phyloP scores from a whole-genome alignment of 2,888 invertebrate genomes.

The Dicranocentrus wangi region DNA sequence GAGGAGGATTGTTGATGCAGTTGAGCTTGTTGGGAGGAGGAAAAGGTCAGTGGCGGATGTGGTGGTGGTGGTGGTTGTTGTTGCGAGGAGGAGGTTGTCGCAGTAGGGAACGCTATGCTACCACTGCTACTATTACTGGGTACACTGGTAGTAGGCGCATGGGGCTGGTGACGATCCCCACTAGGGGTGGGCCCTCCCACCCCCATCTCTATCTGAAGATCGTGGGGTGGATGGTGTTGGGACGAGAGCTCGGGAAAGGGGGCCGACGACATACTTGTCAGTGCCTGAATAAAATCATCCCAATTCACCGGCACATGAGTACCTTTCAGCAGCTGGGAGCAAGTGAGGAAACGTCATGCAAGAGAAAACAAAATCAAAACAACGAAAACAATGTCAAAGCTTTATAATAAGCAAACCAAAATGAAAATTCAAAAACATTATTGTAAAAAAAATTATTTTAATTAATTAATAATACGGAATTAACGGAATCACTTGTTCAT shows the following conservation, averaged over 20 bases:
- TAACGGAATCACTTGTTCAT: too few relatives aligned
- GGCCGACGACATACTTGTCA: constrained; percentile 84
- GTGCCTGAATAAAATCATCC: constrained; percentile 78
- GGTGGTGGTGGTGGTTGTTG: constrained; percentile 35
- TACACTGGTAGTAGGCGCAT: constrained; percentile 17
- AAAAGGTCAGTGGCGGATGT: constrained; percentile 35
- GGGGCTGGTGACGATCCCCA: constrained; percentile 13
- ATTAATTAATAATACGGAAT: too few relatives aligned
- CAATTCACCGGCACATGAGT: constrained; percentile 59
- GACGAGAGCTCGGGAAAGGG: constrained; percentile 74
- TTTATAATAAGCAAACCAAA: background rate
- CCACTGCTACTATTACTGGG: constrained; percentile 41
- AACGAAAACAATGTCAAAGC: background rate
- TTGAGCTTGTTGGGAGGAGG: constrained; percentile 76
- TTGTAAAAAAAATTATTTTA: background rate
- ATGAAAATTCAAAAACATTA: background rate
- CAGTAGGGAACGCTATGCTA: constrained; percentile 33
- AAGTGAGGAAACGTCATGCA: constrained; percentile 30
- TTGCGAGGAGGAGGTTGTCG: constrained; percentile 54
- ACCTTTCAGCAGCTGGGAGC: constrained; percentile 50
- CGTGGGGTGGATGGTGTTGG: constrained; percentile 52
- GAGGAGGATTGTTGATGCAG: constrained; percentile 76
- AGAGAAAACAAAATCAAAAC: constrained; percentile 34
- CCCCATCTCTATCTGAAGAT: constrained; percentile 34
- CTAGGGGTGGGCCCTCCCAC: background rate